Base-by-base conservation (phyloP, 2,888 invertebrate species). In the Sipha maydis region DNA sequence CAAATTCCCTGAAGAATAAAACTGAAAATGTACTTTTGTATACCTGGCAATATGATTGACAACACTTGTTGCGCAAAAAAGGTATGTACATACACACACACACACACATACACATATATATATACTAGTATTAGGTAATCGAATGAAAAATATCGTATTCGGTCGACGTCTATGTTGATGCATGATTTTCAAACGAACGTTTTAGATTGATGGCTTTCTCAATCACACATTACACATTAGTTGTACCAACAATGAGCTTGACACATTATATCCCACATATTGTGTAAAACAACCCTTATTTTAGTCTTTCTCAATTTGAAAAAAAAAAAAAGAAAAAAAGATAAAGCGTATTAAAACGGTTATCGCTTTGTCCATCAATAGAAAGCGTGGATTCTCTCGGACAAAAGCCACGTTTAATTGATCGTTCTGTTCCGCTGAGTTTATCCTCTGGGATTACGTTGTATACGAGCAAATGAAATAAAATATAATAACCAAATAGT, bases 161-260 rank as follows among this genome's bases (percentile, higher is more conserved):
- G 56, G 54, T n/a, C n/a, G 75, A 73, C 73, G 54, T 83, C 71
- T 54, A 48, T 3, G 38, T 69, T 78, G 78, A 78, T 78, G 48
- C 69, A 85, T 34, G 85, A 77, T 85, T 85, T 31, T 77, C 34
- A 69, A 48, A 19, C 69, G 85, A 41, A 54, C 69, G 25, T 78
- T 78, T 85, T 34, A 85, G 85, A 85, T 71, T 69, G 85, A 85
- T 85, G 67, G 34, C n/a, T 71, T 85, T 78, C 71, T 78, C 34
- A 54, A 48, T 69, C 54, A 34, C 69, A 71, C 84, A 34, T 54
- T 14, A 11, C 48, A 80, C 71, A 71, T 83, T 71, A 71, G 54
- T 56, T 73, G 21, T 19, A 69, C 61, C 38, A 41, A 69, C 38
- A 82, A 82, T 28, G 82, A 82, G 69, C 73, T 73, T 73, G 56